These are phyloP conservation scores for Apamea sordens DNA, from an alignment of 2,888 invertebrate species.

Conservation along the genomic window DNA sequence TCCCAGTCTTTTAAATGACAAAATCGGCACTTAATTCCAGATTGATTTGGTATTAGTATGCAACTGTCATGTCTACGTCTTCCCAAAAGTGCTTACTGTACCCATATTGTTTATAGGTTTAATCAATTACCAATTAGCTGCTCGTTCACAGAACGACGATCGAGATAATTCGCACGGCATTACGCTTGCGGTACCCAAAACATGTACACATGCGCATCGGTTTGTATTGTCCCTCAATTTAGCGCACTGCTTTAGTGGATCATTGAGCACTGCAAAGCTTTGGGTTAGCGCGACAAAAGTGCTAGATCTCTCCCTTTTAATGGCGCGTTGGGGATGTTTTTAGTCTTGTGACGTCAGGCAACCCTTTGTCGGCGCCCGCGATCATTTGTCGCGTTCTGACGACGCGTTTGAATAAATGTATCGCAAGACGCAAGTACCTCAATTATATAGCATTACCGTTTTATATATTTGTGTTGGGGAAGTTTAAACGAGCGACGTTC, in stretches of 20 bases:
- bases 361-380: constrained; percentile 66
- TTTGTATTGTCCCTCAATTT: constrained; percentile 68
- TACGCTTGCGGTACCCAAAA: constrained; percentile 62
- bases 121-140: constrained; percentile 56
- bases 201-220: constrained; percentile 38
- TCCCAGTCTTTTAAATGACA: not conserved
- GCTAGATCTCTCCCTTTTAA: constrained; percentile 74
- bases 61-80: constrained; percentile 6
- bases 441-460: constrained; percentile 63
- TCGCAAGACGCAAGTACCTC: constrained; percentile 62
- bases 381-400: constrained; percentile 69
- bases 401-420: constrained; percentile 69
- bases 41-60: constrained; percentile 6
- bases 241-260: constrained; percentile 65
- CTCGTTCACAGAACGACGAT: constrained; percentile 24
- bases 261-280: constrained; percentile 80
- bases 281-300: constrained; percentile 75
- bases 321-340: constrained; percentile 80
- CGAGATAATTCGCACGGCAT: constrained; percentile 38
- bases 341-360: constrained; percentile 69
- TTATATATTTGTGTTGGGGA: constrained; percentile 55
- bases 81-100: constrained; percentile 22
- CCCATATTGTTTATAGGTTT: constrained; percentile 27
- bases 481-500: constrained; percentile 39
- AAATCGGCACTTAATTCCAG: not conserved